Percentiles rank a stretch among this genome's conserved stretches.
These are phyloP conservation scores for Brienomyrus brachyistius DNA, from an alignment of 2,113 vertebrate genomes.

Conservation along the genomic window DNA sequence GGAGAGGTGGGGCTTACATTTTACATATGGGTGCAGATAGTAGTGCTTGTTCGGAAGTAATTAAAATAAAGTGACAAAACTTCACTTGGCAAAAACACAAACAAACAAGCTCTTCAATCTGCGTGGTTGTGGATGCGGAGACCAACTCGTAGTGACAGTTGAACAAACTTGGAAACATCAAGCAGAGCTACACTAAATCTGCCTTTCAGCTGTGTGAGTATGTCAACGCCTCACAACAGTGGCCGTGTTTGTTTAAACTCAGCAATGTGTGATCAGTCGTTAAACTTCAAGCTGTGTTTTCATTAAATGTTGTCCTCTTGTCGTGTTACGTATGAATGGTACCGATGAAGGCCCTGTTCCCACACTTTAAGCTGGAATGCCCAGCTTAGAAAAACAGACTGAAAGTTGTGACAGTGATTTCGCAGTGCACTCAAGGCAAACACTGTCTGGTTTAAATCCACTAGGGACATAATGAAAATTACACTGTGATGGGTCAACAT, in stretches of 20 bases:
- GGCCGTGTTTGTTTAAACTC: neutral
- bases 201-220: conserved; percentile 2
- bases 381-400: neutral
- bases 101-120: neutral
- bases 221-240: neutral
- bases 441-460: neutral
- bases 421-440: neutral
- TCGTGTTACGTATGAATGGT: neutral
- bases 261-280: neutral
- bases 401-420: conserved; percentile 1
- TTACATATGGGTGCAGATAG: neutral
- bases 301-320: neutral
- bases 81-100: neutral
- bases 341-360: neutral
- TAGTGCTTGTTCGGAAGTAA: neutral
- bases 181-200: neutral
- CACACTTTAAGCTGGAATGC: neutral
- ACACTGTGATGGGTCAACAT: neutral
- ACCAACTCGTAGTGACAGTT: neutral
- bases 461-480: neutral
- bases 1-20: neutral
- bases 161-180: neutral
- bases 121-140: neutral
- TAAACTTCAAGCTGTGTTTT: neutral
- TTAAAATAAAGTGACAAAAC: neutral